Conservation (phyloP, 1,140 invertebrate genomes). For the Riptortus pedestris region DNA sequence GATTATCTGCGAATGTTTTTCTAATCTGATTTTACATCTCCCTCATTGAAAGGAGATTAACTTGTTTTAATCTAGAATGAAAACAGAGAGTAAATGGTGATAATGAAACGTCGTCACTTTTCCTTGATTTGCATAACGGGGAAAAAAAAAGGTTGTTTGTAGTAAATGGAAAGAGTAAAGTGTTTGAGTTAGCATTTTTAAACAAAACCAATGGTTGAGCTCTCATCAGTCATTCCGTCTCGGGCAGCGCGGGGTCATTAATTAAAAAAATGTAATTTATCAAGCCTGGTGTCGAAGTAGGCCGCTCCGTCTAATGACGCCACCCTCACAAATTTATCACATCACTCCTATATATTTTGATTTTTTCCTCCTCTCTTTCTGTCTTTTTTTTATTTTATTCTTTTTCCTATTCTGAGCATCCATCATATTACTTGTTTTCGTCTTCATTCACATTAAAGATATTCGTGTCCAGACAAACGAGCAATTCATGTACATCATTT, state of each 20-base stretch:
- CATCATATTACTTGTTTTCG: slow-evolving; percentile 2
- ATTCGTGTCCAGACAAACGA: slow-evolving; percentile 4
- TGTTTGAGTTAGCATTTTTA: too few species aligned
- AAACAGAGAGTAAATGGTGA: too few species aligned
- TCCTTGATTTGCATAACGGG: too few species aligned
- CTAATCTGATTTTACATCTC: too few species aligned
- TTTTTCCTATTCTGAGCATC: slow-evolving; percentile 6
- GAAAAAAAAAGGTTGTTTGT: too few species aligned
- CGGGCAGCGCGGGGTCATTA: slow-evolving; percentile 8
- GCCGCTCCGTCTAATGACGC: neutral
- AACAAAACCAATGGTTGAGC: neutral
- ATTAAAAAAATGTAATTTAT: slow-evolving; percentile 9
- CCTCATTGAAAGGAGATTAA: too few species aligned
- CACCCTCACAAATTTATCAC: neutral
- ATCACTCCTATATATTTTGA: slow-evolving; percentile 1
- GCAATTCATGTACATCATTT: neutral
- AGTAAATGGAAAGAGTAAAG: too few species aligned
- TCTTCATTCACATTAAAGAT: neutral
- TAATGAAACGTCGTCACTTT: too few species aligned
- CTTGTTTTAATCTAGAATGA: too few species aligned
- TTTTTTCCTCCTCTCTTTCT: slow-evolving; percentile 2
- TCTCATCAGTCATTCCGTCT: slow-evolving; percentile 17
- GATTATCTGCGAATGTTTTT: too few species aligned
- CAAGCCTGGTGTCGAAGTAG: neutral
- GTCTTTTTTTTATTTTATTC: slow-evolving; percentile 10